These are phyloP conservation scores for Pteronura brasiliensis DNA, from an alignment of 2,113 vertebrate species.

Conservation along the genomic window DNA sequence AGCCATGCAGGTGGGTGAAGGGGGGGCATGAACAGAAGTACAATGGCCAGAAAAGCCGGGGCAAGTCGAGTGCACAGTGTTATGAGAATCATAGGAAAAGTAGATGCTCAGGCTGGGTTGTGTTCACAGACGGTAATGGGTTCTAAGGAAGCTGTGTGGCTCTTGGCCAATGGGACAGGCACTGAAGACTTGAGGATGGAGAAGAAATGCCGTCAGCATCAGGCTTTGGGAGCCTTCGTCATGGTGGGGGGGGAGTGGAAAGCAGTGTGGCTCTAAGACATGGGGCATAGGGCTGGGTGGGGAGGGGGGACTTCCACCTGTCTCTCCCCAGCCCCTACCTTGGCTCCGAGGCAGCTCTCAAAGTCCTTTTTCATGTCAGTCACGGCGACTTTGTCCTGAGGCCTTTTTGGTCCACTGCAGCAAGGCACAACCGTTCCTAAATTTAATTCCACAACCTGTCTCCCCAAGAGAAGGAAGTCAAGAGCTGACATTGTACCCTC, in stretches of 20 bases:
- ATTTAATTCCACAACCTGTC: conserved; percentile 90
- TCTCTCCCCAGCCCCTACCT: conserved; percentile 80
- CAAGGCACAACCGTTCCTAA: conserved; percentile 92
- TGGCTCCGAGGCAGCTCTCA: conserved; percentile 90
- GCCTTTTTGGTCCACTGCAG: conserved; percentile 97
- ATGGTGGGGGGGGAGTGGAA: fast-evolving
- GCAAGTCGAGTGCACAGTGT: not conserved
- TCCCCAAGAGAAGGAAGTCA: conserved; percentile 2
- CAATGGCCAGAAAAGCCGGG: not conserved
- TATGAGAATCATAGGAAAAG: not conserved
- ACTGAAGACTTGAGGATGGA: not conserved
- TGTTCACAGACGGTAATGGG: not conserved
- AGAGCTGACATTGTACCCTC: not conserved
- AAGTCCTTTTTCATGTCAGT: conserved; percentile 96
- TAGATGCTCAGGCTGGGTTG: fast-evolving
- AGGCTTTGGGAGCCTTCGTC: not conserved
- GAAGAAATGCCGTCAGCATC: not conserved
- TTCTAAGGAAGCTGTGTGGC: not conserved
- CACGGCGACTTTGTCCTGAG: conserved; percentile 94
- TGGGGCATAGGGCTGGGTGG: fast-evolving
- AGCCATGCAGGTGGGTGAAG: not conserved
- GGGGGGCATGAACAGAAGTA: not conserved
- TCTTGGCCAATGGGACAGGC: not conserved
- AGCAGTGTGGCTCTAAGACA: not conserved
- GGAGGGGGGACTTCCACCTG: not conserved